These are phyloP conservation scores for Molossus molossus DNA, from an alignment of 2,797 vertebrate species.

Conservation along the genomic window DNA sequence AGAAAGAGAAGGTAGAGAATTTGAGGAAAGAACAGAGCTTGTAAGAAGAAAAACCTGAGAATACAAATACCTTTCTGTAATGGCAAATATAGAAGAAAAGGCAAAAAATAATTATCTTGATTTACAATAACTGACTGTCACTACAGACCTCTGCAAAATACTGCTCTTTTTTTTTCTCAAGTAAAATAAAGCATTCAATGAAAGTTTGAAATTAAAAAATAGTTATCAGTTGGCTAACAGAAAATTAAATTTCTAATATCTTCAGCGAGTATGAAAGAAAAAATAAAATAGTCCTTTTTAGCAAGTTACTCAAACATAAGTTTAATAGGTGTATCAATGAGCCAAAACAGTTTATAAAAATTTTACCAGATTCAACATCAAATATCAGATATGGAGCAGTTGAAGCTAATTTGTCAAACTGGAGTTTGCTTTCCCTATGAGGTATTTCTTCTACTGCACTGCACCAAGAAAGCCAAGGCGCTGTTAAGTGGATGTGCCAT, in stretches of 20 bases:
- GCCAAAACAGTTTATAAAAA: constrained; percentile 90
- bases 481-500: constrained; percentile 71
- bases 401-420: constrained; percentile 84
- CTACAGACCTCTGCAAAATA: constrained; percentile 42
- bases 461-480: constrained; percentile 76
- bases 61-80: neutral
- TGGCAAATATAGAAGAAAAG: constrained; percentile 14
- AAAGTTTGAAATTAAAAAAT: constrained; percentile 78
- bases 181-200: constrained; percentile 77
- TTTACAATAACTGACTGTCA: constrained; percentile 65
- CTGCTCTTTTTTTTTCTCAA: neutral
- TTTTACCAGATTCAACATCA: constrained; percentile 88
- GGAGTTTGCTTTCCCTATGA: constrained; percentile 82
- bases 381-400: constrained; percentile 80
- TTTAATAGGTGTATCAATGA: constrained; percentile 89
- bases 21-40: neutral
- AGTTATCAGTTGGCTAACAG: constrained; percentile 82
- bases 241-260: constrained; percentile 82
- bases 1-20: neutral
- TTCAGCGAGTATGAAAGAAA: constrained; percentile 75
- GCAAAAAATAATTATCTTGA: constrained; percentile 23
- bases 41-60: neutral
- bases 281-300: constrained; percentile 86
- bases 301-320: constrained; percentile 89
- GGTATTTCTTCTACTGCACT: constrained; percentile 80